These are phyloP conservation scores for Bombycilla garrulus DNA, from an alignment of 2,113 vertebrate species.

Conservation along the genomic window DNA sequence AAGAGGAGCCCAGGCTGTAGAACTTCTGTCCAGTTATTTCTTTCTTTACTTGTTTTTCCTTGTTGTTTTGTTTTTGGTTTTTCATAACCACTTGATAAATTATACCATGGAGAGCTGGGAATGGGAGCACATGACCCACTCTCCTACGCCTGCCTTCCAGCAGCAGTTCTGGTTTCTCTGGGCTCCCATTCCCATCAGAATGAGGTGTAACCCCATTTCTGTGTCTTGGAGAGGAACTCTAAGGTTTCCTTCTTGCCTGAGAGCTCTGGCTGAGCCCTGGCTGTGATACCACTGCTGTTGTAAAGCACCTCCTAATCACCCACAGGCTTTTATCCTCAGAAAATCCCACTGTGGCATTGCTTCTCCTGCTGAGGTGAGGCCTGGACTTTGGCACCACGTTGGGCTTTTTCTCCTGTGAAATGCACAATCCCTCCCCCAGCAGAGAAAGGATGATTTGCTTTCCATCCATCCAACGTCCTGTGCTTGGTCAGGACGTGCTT, in stretches of 20 bases:
- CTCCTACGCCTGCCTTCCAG: not conserved
- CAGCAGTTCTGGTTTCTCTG: not conserved
- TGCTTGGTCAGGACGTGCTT: accelerated
- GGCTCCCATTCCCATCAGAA: not conserved
- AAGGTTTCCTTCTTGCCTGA: not conserved
- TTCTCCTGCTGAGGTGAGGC: not conserved
- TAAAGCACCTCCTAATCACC: not conserved
- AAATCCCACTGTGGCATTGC: not conserved
- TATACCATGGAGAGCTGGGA: not conserved
- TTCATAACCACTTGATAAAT: not conserved
- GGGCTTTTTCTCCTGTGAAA: not conserved
- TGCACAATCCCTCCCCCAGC: not conserved
- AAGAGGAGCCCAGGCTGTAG: not conserved
- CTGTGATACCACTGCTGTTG: not conserved
- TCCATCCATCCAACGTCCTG: not conserved
- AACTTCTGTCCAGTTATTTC: not conserved
- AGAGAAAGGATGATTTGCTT: not conserved
- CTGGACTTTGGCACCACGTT: not conserved
- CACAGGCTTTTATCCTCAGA: not conserved
- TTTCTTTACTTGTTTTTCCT: not conserved
- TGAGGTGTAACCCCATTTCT: not conserved
- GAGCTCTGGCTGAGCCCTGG: not conserved
- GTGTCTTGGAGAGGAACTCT: not conserved
- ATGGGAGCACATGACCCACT: not conserved
- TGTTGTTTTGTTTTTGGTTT: not conserved